These are phyloP conservation scores for Keiferia lycopersicella DNA, from an alignment of 2,888 invertebrate genomes.

Conservation along the genomic window DNA sequence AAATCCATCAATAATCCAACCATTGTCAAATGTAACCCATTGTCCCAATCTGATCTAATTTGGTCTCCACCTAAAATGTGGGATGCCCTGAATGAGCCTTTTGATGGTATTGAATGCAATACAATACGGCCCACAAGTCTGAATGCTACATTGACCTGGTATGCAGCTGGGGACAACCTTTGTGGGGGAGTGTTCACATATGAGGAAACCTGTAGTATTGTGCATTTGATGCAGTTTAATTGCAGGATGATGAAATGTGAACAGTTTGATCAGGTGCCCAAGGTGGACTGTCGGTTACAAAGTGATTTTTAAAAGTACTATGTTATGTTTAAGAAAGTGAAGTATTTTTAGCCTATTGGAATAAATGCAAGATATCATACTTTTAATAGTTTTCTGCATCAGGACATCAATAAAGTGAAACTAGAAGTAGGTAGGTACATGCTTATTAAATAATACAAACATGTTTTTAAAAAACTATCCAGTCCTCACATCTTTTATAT, in stretches of 20 bases:
- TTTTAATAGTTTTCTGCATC: too few species aligned
- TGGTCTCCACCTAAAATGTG: constrained; percentile 49
- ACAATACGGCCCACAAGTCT: constrained; percentile 26
- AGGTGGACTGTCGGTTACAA: not conserved
- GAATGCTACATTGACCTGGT: not conserved
- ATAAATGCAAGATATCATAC: too few species aligned
- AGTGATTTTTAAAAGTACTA: not conserved
- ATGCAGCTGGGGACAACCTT: constrained; percentile 5
- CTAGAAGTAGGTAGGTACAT: not conserved
- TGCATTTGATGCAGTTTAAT: constrained; percentile 54
- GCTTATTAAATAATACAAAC: not conserved
- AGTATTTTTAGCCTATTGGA: too few species aligned
- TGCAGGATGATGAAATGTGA: constrained; percentile 37
- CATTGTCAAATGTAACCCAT: constrained; percentile 31
- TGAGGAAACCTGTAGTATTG: constrained; percentile 48
- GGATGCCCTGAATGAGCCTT: constrained; percentile 54
- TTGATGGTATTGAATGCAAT: constrained; percentile 42
- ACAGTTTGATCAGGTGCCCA: not conserved
- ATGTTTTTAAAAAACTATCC: not conserved
- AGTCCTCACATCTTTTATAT: not conserved
- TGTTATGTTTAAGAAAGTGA: too few species aligned
- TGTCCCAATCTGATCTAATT: constrained; percentile 52
- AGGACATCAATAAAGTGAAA: not conserved
- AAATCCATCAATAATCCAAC: not conserved
- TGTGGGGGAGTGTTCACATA: constrained; percentile 26